Evolutionary conservation across 2,888 invertebrate species (phyloP), one percentile per base, ranked within the genome.

Genomic region (Odontothrips loti): DNA sequence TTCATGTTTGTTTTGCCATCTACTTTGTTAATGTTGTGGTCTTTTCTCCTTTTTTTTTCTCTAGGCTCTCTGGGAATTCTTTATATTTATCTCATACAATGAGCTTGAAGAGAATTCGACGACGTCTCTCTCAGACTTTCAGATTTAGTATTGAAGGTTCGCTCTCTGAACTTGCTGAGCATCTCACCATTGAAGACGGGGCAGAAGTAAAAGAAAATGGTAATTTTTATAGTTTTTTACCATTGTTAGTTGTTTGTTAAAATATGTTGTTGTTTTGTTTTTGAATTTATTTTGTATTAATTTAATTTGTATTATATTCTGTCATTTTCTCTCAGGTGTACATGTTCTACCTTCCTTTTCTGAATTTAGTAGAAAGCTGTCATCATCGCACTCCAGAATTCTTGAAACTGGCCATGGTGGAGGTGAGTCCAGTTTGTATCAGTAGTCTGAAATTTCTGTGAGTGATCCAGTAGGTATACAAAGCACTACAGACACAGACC

Each of bases 121-220:
- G 86, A 63, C 83, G 86, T 15, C 83, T 86, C 47, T 86, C 86
- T 8, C 86, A 86, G 79, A 85, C 86, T 23, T 86, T 86, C 82
- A 84, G 86, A 63, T 85, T 85, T 82, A 85, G 85, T 79, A 83
- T 84, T 80, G 84, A 84, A 63, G 84, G 84, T 10, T 84, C 84
- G 11, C 81, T 84, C 43, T 84, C 84, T 10, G 84, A 84, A 47
- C 82, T 86, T 34, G 85, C 85, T 12, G 85, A 85, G 81, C 85
- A 85, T 81, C 83, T 85, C 51, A 84, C 85, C 15, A 84, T 85
- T 43, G 85, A 85, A 82, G 86, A 86, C 82, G 82, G 80, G 23
- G 86, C 84, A 47, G 84, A 84, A 81, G 83, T 85, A 63, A 85
- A 84, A 80, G 84, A 84, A 82, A 85, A 84, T 82, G 84, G 85